Base-by-base conservation (phyloP, 2,888 invertebrate genomes). In the Polyommatus iphigenia region DNA sequence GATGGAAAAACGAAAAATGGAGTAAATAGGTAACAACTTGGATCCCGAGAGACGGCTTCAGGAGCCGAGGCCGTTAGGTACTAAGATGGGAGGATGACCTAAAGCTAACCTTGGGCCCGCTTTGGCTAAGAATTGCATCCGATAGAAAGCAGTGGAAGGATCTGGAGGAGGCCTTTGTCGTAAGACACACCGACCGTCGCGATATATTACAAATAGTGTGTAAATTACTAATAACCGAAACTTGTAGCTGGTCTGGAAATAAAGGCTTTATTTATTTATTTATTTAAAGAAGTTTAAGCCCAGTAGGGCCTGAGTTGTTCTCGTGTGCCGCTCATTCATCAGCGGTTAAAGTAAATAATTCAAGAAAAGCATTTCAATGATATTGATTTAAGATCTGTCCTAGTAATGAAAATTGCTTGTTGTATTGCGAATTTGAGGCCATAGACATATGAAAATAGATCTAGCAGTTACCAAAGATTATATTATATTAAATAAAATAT, bases 21-120 rank as follows among this genome's bases (percentile, higher is more conserved):
- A 71, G 18, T 29, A 71, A 71, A 32, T 32, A 71, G 29, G 71
- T 71, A 18, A 71, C 72, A 72, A 6, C 36, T 3, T 72, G 72
- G 72, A 20, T 20, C 18, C 72, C 41, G 2, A 72, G 41, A 20
- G 72, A 72, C 18, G 72, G 72, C 15, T 7, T 8, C 20, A 72
- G 72, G 41, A 72, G 41, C 18, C 18, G 32, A 72, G 72, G 72
- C 13, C 72, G 72, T 6, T 41, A 72, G 41, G 18, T 32, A 7
- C n/a, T n/a, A 72, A 72, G 72, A 72, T 72, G 72, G 72, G 72
- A 36, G 18, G 72, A 72, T 15, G 72, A 72, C 10, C 41, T 72
- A 10, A 72, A 72, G 36, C 18, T 72, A 3, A 72, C 72, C n/a
- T n/a, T 72, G 36, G 71, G n/a, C n/a, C n/a, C n/a, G n/a, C n/a